These are phyloP conservation scores for Atherinosoma microstoma DNA, from an alignment of 2,797 vertebrate species.

Conservation along the genomic window DNA sequence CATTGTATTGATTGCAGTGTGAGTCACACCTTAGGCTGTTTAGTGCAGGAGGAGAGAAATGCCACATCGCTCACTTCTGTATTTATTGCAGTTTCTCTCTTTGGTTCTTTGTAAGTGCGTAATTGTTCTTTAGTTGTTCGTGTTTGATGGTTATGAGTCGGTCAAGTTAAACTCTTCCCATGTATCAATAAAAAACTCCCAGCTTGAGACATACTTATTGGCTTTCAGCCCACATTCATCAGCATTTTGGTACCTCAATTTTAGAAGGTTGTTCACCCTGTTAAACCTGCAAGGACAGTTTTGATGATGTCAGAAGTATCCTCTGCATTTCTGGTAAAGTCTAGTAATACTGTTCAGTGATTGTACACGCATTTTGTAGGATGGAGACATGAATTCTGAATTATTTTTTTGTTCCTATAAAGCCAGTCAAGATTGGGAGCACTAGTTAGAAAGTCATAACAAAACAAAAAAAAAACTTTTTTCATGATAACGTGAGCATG, in stretches of 20 bases:
- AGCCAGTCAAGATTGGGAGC: too few relatives aligned
- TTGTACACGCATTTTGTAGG: constrained; percentile 2
- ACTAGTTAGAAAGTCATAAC: background rate
- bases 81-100: constrained; percentile 68
- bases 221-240: constrained; percentile 6
- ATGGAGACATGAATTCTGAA: background rate
- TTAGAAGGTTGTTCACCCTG: constrained; percentile 10
- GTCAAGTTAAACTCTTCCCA: constrained; percentile 14
- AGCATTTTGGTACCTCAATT: constrained; percentile 1
- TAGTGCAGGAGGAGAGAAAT: constrained; percentile 81
- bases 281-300: constrained; percentile 4
- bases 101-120: constrained; percentile 50
- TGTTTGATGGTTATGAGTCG: constrained; percentile 16
- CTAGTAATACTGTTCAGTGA: background rate
- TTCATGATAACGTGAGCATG: constrained; percentile 1
- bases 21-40: constrained; percentile 83
- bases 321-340: constrained; percentile 10
- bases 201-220: background rate
- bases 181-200: constrained; percentile 1
- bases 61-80: constrained; percentile 79
- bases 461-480: background rate
- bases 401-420: background rate
- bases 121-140: constrained; percentile 49
- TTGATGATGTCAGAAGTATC: constrained; percentile 11
- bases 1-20: constrained; percentile 85